Percentiles rank a stretch among this genome's conserved stretches.
Conservation (phyloP, 2,797 vertebrate genomes). For the Helarctos malayanus region DNA sequence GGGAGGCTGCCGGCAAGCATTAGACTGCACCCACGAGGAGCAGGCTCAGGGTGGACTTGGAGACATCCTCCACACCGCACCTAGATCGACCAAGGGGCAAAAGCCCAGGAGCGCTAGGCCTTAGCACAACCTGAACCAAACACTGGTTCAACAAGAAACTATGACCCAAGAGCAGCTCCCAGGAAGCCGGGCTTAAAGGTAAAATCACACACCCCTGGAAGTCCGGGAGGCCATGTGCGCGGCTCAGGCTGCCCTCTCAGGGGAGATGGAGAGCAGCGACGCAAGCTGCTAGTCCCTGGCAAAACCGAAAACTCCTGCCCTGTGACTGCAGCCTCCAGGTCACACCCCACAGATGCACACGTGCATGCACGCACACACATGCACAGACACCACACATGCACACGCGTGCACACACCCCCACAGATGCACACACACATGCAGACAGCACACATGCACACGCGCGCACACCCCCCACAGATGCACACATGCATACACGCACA, state of each 20-base stretch:
- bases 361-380: not conserved
- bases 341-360: not conserved
- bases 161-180: not conserved
- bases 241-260: not conserved
- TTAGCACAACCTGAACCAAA: too few species aligned
- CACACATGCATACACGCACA: too few species aligned
- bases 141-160: not conserved
- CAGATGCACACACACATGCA: too few species aligned
- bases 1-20: not conserved
- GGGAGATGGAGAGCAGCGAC: too few species aligned
- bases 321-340: not conserved
- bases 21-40: accelerated
- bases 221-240: not conserved
- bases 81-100: too few species aligned
- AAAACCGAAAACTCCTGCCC: not conserved
- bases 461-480: too few species aligned
- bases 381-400: too few species aligned
- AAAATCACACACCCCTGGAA: not conserved
- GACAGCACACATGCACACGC: too few species aligned
- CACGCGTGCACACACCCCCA: too few species aligned
- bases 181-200: not conserved
- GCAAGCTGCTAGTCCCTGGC: not conserved
- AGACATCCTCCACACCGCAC: not conserved
- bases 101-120: too few species aligned
- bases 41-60: not conserved